Percentiles rank a stretch among this genome's conserved stretches.
These are phyloP conservation scores for Apis mellifera DNA, from an alignment of 1,140 invertebrate species.

Conservation along the genomic window Amel_HAv3.1 CM009934.2:10762501-10763000, in stretches of 20 bases:
- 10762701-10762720: conserved; percentile 12
- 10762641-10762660: conserved; percentile 53
- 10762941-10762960: neutral
- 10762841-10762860: neutral
- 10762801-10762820: neutral
- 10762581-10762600: conserved; percentile 40
- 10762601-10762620: conserved; percentile 58
- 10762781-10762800: conserved; percentile 44
- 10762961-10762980: neutral
- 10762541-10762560: neutral
- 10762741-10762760: conserved; percentile 1
- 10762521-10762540: too few relatives aligned
- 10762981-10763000: too few relatives aligned
- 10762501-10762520: conserved; percentile 5
- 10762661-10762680: conserved; percentile 56
- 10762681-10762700: conserved; percentile 47
- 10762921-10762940: too few relatives aligned
- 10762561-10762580: conserved; percentile 23
- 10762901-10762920: too few relatives aligned
- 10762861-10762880: neutral
- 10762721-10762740: conserved; percentile 12
- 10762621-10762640: conserved; percentile 16
- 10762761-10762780: conserved; percentile 1
- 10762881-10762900: neutral
- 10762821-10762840: conserved; percentile 18